These are phyloP conservation scores for Cryptotermes secundus DNA, from an alignment of 1,140 invertebrate species.

Conservation along the genomic window DNA sequence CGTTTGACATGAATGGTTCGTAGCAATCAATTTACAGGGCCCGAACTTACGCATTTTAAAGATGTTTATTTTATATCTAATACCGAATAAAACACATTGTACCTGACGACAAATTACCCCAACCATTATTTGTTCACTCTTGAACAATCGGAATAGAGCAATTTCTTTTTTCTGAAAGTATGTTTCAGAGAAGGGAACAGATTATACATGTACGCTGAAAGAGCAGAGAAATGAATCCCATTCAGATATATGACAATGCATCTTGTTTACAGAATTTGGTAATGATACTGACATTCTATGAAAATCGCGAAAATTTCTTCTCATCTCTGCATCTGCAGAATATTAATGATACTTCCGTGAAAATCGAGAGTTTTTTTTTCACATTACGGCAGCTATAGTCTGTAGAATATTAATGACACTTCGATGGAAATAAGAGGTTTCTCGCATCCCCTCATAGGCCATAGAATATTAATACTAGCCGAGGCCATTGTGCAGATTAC, in stretches of 20 bases:
- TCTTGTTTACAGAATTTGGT: neutral
- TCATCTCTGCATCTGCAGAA: no score
- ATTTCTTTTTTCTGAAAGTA: neutral
- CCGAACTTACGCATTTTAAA: neutral
- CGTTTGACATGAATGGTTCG: neutral
- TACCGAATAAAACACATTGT: neutral
- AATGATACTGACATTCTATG: neutral
- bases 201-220: neutral
- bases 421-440: no score
- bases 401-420: no score
- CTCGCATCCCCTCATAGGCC: no score
- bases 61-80: neutral
- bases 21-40: neutral
- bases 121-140: neutral
- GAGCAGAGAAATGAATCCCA: neutral
- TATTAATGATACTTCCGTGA: no score
- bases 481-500: no score
- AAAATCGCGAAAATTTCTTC: no score
- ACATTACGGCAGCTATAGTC: no score
- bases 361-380: no score
- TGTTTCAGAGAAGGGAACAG: neutral
- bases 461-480: no score
- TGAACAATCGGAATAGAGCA: neutral
- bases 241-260: neutral
- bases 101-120: neutral